A percentile compares a stretch with the other conserved stretches of the same genome.
Evolutionary conservation across 2,797 vertebrate genomes (phyloP).

Genomic region (Phrynocephalus guinanensis): DNA sequence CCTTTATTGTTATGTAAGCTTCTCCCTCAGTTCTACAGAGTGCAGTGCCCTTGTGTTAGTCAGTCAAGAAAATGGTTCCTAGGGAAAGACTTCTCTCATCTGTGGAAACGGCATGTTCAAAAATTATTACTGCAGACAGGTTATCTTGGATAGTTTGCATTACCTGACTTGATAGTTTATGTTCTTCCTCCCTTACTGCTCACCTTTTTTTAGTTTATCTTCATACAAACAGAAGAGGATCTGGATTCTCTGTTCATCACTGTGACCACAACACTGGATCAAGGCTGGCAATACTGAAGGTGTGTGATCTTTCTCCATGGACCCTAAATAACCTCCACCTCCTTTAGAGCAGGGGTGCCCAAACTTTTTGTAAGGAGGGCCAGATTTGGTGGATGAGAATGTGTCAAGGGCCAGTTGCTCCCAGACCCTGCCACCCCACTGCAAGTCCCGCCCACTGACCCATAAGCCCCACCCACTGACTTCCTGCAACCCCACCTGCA

Average conservation of each 20-base stretch:
- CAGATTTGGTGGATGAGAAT: no score
- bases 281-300: not conserved
- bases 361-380: no score
- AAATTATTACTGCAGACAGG: not conserved
- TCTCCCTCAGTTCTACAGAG: not conserved
- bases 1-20: not conserved
- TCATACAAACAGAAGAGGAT: not conserved
- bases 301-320: not conserved
- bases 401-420: no score
- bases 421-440: no score
- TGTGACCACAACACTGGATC: not conserved
- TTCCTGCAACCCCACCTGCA: no score
- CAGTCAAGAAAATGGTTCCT: not conserved
- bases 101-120: not conserved
- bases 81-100: not conserved
- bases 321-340: not conserved
- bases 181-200: no score
- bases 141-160: not conserved
- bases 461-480: no score
- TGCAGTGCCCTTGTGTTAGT: not conserved
- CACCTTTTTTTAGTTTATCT: not conserved
- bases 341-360: not conserved
- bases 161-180: not conserved
- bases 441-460: no score
- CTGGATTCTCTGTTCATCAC: not conserved